Percentiles rank a stretch among this genome's conserved stretches.
phyloP scores from a whole-genome alignment of 2,113 vertebrate genomes.

The Paradoxurus hermaphroditus region DNA sequence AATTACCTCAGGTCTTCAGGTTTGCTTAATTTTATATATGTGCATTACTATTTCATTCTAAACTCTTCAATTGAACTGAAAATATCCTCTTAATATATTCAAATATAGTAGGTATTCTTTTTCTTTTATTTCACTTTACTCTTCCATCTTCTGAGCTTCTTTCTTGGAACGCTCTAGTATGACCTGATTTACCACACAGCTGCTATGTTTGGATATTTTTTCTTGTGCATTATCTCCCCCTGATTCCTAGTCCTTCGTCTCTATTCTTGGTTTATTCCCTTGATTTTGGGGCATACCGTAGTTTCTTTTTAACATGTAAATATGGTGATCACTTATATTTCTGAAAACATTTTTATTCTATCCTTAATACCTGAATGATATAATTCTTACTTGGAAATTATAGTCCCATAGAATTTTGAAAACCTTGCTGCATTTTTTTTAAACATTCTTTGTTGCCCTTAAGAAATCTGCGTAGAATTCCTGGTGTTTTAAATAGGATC shows the following conservation, averaged over 20 bases:
- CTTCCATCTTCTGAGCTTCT: neutral
- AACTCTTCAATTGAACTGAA: neutral
- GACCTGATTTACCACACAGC: neutral
- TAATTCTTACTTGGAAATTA: neutral
- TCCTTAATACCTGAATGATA: neutral
- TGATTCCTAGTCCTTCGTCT: neutral
- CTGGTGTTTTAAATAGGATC: neutral
- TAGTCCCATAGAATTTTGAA: neutral
- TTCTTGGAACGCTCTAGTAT: neutral
- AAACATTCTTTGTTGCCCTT: neutral
- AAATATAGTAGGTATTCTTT: neutral
- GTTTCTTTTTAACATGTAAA: neutral
- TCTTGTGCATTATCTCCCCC: neutral
- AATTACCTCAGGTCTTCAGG: neutral
- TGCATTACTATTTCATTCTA: neutral
- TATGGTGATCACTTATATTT: neutral
- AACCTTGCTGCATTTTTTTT: neutral
- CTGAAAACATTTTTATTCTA: neutral
- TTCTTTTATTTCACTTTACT: neutral
- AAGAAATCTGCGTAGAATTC: neutral
- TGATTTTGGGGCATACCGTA: neutral
- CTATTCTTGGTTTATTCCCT: neutral
- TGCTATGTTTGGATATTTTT: neutral
- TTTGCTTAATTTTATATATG: neutral
- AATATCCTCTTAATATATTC: neutral